phyloP scores from a whole-genome alignment of 2,888 invertebrate species.

The Rhodophaea formosa region DNA sequence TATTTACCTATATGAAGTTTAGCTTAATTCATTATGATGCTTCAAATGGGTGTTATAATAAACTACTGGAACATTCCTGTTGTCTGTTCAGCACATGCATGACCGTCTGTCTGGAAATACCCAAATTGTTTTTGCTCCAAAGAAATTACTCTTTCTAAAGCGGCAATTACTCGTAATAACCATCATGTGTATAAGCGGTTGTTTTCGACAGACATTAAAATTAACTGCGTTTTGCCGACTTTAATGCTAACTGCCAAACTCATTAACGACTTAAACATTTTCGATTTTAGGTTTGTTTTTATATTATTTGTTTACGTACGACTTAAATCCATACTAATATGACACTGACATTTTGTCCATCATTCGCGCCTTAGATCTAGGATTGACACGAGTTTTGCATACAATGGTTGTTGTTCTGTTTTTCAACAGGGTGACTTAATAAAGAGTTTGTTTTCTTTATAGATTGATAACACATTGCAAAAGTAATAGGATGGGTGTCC shows the following conservation, averaged over 20 bases:
- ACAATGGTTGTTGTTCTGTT: no score
- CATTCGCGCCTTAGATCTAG: no score
- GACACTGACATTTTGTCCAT: no score
- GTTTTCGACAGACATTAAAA: neutral
- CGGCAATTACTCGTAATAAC: neutral
- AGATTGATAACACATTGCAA: no score
- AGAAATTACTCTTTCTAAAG: neutral
- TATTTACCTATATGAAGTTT: no score
- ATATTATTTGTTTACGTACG: neutral
- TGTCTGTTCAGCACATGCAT: neutral
- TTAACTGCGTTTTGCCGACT: neutral
- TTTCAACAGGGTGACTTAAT: no score
- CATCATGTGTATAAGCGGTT: neutral
- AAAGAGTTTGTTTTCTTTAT: no score
- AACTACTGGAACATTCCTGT: slow-evolving; percentile 10
- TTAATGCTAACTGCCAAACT: slow-evolving; percentile 12
- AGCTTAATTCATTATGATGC: no score
- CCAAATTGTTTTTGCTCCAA: neutral
- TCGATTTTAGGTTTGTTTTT: neutral
- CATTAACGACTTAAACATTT: neutral
- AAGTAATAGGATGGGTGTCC: no score
- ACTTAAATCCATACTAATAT: no score
- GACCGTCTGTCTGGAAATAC: neutral
- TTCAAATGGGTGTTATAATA: neutral
- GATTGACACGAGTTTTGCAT: no score